These are phyloP conservation scores for Prosapia bicincta DNA, from an alignment of 2,888 invertebrate species.

Conservation along the genomic window DNA sequence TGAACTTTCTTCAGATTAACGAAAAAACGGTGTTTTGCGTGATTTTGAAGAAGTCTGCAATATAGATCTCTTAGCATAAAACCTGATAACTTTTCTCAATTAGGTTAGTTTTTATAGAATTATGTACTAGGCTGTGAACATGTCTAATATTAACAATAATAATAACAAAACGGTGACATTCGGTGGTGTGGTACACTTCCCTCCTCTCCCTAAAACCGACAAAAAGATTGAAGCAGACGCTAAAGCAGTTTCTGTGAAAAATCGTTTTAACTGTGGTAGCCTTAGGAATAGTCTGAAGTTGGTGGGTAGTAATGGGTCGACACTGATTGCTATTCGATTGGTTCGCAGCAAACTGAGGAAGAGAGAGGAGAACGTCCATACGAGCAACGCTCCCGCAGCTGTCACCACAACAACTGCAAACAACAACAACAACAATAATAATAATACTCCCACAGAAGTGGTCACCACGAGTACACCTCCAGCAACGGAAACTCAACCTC, in stretches of 20 bases:
- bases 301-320: conserved; percentile 77
- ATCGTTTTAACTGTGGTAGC: conserved; percentile 40
- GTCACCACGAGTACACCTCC: neutral
- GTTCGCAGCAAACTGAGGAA: conserved; percentile 88
- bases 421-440: conserved; percentile 41
- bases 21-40: neutral
- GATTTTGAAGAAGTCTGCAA: neutral
- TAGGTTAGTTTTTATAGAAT: conserved; percentile 8
- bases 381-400: conserved; percentile 38
- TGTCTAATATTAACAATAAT: too few relatives aligned
- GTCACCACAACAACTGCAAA: conserved; percentile 46
- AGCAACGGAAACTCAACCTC: conserved; percentile 38
- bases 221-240: conserved; percentile 30
- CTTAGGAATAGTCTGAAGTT: conserved; percentile 45
- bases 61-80: neutral
- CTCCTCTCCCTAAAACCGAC: conserved; percentile 29
- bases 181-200: conserved; percentile 39
- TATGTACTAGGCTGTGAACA: conserved; percentile 16
- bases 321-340: conserved; percentile 85
- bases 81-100: neutral
- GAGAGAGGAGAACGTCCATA: conserved; percentile 62
- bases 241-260: conserved; percentile 35
- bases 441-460: conserved; percentile 20
- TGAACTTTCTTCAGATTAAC: conserved; percentile 18
- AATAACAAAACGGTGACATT: conserved; percentile 39